Base-by-base conservation (phyloP, 2,888 invertebrate species). In the Spodoptera picta region DNA sequence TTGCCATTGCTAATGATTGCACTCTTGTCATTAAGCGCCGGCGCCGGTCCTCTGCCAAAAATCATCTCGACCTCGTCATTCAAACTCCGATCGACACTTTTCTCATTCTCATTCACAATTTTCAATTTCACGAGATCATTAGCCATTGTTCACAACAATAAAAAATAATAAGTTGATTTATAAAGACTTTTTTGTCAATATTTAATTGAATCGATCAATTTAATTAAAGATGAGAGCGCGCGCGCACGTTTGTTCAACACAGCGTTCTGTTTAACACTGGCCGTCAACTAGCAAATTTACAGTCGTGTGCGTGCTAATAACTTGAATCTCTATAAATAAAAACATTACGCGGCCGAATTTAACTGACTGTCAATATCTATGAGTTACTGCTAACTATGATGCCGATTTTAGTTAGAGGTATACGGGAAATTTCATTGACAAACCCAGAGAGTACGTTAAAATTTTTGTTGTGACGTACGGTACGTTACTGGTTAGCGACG, bases 1-100 rank as follows among this genome's bases (percentile, higher is more conserved):
- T 58, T 11, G 44, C 88, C 87, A 50, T 84, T 88, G 11, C 81
- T 82, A n/a, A 61, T 72, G 0, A 56, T 36, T 10, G 50, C 71
- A 6, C 65, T 68, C 45, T 84, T 86, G 36, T 36, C 36, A 5
- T 83, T 80, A 0, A 84, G 77, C 12, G 70, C 70, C 4, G 89
- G 85, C 12, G 62, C 12, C 6, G 90, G 87, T 9, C 36, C 36
- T 36, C 73, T 87, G 0, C 92, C 92, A 62, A 93, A 93, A 60
- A 93, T 83, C 85, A 84, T 86, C 50, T 91, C 91, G 0, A 93
- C 76, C 6, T 85, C 87, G 24, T 86, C 85, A 47, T 92, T 87
- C 3, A 69, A 73, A 44, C 75, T 58, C 53, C 68, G 76, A 9
- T 66, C 68, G 2, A 65, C 43, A 43, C 75, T 70, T 58, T 84